Evolutionary conservation across 2,888 invertebrate species (phyloP), one percentile per base, ranked within the genome.

Genomic region (Hypomecis atomaria): DNA sequence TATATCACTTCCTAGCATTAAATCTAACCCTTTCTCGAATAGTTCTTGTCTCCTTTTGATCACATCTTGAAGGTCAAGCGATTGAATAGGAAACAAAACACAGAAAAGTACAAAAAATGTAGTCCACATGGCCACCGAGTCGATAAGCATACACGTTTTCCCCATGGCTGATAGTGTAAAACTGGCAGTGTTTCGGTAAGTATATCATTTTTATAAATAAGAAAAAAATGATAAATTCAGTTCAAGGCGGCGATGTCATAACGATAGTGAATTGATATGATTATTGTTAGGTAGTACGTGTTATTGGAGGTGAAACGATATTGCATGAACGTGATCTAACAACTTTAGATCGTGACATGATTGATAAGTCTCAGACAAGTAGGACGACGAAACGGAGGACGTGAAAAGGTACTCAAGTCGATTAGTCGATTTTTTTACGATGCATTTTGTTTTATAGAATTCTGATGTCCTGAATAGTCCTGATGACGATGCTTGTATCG

Each of bases 1-100:
- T 42, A 95, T 77, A 60, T 93, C 89, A 62, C 88, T 90, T 0
- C 95, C 95, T 0, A 95, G 71, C 73, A 92, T 87, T 67, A 87
- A 81, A 0, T 85, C 77, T 0, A 90, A 77, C 78, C 95, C 95
- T 56, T 81, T 84, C 33, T 88, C 71, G 6, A 94, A 72, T n/a
- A 95, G 82, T 4, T 83, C 62, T n/a, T 85, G 78, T 61, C 95
- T 88, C 66, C 86, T 72, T 52, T 78, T 61, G 8, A 79, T 59
- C 10, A 81, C 71, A 63, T 71, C 68, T 66, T 84, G 43, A 11
- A 61, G 56, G 23, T 34, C 34, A 40, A 40, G 70, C 7, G 66
- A 66, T 36, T 56, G 62, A 47, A 72, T 48, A 34, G 72, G 8
- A 4, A 70, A 33, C 23, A 59, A 59, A 4, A 71, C 50, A 45